Conservation (phyloP, 2,113 vertebrate genomes). For the Galbula dea region DNA sequence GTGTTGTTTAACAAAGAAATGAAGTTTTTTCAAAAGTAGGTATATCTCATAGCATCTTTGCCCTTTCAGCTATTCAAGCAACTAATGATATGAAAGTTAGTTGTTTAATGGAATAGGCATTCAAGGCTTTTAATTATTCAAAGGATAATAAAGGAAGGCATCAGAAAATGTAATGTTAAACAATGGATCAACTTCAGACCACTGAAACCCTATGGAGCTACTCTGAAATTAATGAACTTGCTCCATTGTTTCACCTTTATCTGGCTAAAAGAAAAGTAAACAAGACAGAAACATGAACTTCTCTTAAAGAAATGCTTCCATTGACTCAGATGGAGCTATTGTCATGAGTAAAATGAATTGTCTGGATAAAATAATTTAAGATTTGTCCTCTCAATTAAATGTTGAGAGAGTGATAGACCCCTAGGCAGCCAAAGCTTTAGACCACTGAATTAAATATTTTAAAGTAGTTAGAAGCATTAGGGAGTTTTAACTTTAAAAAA, state of each 20-base stretch:
- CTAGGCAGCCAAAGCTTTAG: neutral
- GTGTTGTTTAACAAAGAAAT: neutral
- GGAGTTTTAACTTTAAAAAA: neutral
- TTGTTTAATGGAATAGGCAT: constrained; percentile 1
- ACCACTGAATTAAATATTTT: neutral
- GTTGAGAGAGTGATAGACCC: neutral
- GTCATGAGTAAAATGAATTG: neutral
- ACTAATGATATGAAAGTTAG: neutral
- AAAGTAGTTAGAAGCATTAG: neutral
- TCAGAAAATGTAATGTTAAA: constrained; percentile 31
- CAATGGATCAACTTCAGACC: neutral
- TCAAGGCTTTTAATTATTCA: constrained; percentile 30
- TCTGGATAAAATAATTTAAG: neutral
- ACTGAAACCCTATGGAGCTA: neutral
- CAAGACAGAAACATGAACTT: neutral
- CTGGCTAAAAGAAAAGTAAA: neutral
- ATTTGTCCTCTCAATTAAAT: neutral
- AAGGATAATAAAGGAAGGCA: neutral
- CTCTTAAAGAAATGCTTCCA: neutral
- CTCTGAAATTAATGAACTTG: neutral
- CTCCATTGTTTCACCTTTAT: neutral
- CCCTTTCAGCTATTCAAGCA: neutral
- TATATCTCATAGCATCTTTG: neutral
- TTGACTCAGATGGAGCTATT: neutral
- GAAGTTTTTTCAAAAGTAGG: neutral